phyloP scores from a whole-genome alignment of 1,140 invertebrate species.

The Lordiphosa mommai region DNA sequence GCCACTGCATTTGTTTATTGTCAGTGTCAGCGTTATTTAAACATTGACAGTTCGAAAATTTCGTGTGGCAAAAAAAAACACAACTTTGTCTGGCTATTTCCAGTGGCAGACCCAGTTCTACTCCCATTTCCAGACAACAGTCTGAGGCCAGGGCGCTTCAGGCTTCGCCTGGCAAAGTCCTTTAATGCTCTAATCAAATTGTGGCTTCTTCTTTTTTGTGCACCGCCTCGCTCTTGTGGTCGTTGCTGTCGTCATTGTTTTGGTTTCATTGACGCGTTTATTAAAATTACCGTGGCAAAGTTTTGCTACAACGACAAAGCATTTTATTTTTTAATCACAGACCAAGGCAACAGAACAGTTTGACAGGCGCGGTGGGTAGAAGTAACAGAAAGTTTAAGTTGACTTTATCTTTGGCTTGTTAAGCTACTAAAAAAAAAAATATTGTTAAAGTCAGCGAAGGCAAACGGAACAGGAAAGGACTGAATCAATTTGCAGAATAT shows the following conservation, averaged over 20 bases:
- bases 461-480: no score
- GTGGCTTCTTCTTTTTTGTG: constrained; percentile 72
- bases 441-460: no score
- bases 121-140: constrained; percentile 13
- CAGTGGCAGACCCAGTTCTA: constrained; percentile 29
- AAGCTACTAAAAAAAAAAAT: background rate
- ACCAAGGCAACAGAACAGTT: background rate
- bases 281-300: constrained; percentile 71
- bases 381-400: background rate
- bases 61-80: constrained; percentile 9
- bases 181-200: constrained; percentile 78
- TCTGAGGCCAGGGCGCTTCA: constrained; percentile 45
- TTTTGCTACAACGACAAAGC: constrained; percentile 38
- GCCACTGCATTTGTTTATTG: constrained; percentile 71
- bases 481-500: no score
- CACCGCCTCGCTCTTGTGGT: constrained; percentile 33
- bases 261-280: constrained; percentile 75
- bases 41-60: constrained; percentile 65
- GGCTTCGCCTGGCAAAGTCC: constrained; percentile 68
- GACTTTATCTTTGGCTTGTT: constrained; percentile 17
- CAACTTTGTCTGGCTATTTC: constrained; percentile 55
- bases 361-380: background rate
- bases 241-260: constrained; percentile 67
- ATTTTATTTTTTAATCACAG: constrained; percentile 57
- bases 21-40: constrained; percentile 76